Base-by-base conservation (phyloP, 2,113 vertebrate species). In the Lophura nycthemera region DNA sequence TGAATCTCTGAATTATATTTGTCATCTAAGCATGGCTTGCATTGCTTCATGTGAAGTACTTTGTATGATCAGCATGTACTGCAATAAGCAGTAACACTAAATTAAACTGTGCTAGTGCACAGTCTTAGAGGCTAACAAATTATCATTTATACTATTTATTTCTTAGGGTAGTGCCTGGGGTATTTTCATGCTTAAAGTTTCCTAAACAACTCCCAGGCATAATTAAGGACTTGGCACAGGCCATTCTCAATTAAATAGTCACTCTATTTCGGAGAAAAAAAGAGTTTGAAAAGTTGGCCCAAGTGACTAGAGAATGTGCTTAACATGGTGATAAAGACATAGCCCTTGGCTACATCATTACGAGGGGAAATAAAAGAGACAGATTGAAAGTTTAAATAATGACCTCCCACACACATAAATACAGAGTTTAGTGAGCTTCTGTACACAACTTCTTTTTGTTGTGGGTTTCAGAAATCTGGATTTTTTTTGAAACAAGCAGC, bases 191-290 rank as follows among this genome's bases (percentile, higher is more conserved):
- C 25, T 93, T 76, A 48, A 64, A 77, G 86, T 86, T 83, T 94
- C 79, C 92, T 74, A 78, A 96, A 88, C 74, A 93, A 36, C 90
- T 96, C 34, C 79, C 69, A 92, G 90, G 72, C 61, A 74, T 88
- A 80, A 90, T 93, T 90, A 83, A 86, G 72, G 79, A 71, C 52
- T 93, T 90, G 60, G 79, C 93, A 94, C 42, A 93, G 71, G 69
- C 56, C 56, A 0, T 74, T 92, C 77, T 71, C 65, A 90, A 40
- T 83, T 93, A 73, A 95, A 56, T 29, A 3, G 13, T 67, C 3
- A 0, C 79, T 60, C 15, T 42, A 12, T 61, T 89, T 85, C 56
- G 72, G 45, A 86, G 42, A 22, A 42, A 2, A 56, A 89, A 86
- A 77, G 34, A 54, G 29, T 42, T 52, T 75, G n/a, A 61, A 64